These are phyloP conservation scores for Bicyclus anynana DNA, from an alignment of 1,140 invertebrate genomes.

Conservation along the genomic window DNA sequence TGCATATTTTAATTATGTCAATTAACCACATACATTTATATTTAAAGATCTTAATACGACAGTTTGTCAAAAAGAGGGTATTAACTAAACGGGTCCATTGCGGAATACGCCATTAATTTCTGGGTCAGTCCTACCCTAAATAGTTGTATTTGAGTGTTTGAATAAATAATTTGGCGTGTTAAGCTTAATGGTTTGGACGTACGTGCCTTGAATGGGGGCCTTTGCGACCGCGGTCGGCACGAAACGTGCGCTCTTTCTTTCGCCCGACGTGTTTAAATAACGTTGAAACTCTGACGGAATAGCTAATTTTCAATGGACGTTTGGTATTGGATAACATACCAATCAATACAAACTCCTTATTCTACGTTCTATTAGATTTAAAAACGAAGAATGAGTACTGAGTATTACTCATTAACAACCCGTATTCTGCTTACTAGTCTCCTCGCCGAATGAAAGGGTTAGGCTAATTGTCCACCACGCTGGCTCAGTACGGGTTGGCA, in stretches of 20 bases:
- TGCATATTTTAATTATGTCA: no score
- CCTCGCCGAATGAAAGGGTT: no score
- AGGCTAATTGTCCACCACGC: no score
- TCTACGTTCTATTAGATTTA: no score
- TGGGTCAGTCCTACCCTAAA: constrained; percentile 6
- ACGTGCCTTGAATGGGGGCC: constrained; percentile 33
- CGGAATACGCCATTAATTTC: background rate
- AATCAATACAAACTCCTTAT: no score
- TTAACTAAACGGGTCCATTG: background rate
- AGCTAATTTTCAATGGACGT: background rate
- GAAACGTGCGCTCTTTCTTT: constrained; percentile 11
- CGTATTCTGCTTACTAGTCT: no score
- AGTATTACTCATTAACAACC: no score
- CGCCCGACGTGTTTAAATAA: constrained; percentile 20
- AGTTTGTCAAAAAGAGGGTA: no score
- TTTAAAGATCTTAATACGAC: no score
- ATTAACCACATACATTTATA: no score
- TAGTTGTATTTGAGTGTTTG: constrained; percentile 28
- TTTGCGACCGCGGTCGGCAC: constrained; percentile 18
- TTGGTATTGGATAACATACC: background rate
- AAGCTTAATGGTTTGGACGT: constrained; percentile 36
- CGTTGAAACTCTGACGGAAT: background rate
- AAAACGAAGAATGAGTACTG: no score
- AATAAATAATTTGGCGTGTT: constrained; percentile 45
- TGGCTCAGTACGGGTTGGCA: no score